phyloP scores from a whole-genome alignment of 2,113 vertebrate genomes.

The Thermophis baileyi region DNA sequence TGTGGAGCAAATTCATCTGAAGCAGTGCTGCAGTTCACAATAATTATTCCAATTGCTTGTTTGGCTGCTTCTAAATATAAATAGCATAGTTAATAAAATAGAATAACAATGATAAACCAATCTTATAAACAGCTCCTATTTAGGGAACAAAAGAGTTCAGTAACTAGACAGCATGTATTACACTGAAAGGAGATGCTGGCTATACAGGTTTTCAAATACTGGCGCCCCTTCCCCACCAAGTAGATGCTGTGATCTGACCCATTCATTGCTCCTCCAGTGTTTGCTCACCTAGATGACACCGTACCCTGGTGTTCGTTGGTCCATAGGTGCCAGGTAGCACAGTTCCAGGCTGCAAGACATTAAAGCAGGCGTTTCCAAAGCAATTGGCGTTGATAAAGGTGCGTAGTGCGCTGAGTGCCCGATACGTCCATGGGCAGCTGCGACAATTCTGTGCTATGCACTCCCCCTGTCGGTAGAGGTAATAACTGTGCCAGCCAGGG shows the following conservation, averaged over 20 bases:
- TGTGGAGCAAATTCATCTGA: neutral
- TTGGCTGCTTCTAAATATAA: neutral
- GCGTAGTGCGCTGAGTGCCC: conserved; percentile 77
- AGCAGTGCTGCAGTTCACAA: neutral
- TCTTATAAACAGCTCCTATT: neutral
- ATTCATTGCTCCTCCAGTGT: no score
- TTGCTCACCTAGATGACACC: conserved; percentile 80
- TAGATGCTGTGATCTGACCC: neutral
- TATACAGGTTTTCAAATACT: no score
- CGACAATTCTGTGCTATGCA: conserved; percentile 81
- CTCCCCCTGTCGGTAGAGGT: conserved; percentile 79
- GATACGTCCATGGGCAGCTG: conserved; percentile 77
- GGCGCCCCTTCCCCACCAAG: neutral
- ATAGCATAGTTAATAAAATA: neutral
- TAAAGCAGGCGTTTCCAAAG: conserved; percentile 83
- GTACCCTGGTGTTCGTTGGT: conserved; percentile 81
- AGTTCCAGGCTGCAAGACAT: conserved; percentile 76
- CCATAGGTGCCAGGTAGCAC: conserved; percentile 77
- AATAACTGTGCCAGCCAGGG: conserved; percentile 78
- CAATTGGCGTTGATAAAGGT: conserved; percentile 85
- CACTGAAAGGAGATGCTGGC: neutral
- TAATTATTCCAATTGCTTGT: neutral
- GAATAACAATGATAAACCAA: neutral
- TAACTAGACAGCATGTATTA: neutral
- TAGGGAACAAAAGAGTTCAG: neutral